phyloP scores from a whole-genome alignment of 2,888 invertebrate species.

The Parnassius smintheus region DNA sequence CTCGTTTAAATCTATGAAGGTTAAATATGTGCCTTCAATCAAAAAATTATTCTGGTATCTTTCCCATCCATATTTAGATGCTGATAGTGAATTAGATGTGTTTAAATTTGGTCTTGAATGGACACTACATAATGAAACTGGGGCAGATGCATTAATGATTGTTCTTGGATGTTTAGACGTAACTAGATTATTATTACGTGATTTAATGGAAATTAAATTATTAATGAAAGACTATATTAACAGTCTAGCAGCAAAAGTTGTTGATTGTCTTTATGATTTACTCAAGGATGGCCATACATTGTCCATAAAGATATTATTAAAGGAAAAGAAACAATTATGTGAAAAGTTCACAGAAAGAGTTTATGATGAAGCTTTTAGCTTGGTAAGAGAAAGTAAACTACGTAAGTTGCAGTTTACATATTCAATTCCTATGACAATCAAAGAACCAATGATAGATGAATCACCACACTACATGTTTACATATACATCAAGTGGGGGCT shows the following conservation, averaged over 20 bases:
- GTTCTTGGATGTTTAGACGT: constrained; percentile 62
- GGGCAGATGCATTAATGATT: constrained; percentile 57
- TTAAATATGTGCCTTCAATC: constrained; percentile 51
- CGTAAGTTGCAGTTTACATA: constrained; percentile 48
- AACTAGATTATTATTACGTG: constrained; percentile 41
- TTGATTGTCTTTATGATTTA: constrained; percentile 51
- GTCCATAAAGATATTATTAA: constrained; percentile 34
- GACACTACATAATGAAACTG: constrained; percentile 48
- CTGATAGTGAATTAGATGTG: constrained; percentile 53
- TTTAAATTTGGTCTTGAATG: constrained; percentile 68
- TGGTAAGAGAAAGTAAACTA: constrained; percentile 47
- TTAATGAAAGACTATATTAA: constrained; percentile 44
- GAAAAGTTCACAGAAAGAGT: constrained; percentile 55
- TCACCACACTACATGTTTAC: constrained; percentile 53
- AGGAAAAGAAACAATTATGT: constrained; percentile 41
- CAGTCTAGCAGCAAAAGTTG: constrained; percentile 53
- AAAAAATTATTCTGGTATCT: constrained; percentile 65
- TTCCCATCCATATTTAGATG: constrained; percentile 62
- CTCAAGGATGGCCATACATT: constrained; percentile 36
- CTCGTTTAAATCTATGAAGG: constrained; percentile 57
- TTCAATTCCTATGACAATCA: constrained; percentile 53
- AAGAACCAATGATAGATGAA: constrained; percentile 42
- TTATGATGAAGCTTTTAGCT: constrained; percentile 50
- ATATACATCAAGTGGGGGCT: constrained; percentile 47
- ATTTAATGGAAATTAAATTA: constrained; percentile 48